Base-by-base conservation (phyloP, 2,113 vertebrate genomes). In the Equus quagga region DNA sequence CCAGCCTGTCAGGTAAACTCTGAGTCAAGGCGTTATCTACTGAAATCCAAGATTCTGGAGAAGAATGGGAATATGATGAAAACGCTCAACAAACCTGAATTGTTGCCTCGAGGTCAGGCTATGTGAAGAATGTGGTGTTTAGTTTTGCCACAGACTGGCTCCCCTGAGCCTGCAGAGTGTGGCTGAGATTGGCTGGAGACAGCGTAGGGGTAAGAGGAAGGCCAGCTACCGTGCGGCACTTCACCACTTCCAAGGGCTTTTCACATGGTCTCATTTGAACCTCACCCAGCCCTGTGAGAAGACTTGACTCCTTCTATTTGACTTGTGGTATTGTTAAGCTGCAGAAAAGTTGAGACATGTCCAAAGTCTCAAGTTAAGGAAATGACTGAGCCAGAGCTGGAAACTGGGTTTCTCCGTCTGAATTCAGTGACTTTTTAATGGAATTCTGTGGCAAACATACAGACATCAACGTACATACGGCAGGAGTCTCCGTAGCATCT, bases 31-130 rank as follows among this genome's bases (percentile, higher is more conserved):
- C 18, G 75, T 79, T 93, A 82, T 94, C 87, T 58, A 44, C 92
- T 86, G 65, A 96, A 97, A 94, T 80, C 36, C 79, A 86, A 81
- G 51, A 86, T 84, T 88, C 80, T 58, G 64, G 49, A 94, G 94
- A 94, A 94, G 46, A 56, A 89, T 8, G 28, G 17, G 41, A 60
- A 75, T 60, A n/a, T 56, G n/a, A 85, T 46, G 67, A 62, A 86
- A 92, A 97, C 67, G 4, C 67, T 96, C 67, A 49, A 44, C 23
- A 92, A 60, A 54, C 91, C 36, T 87, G 73, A 60, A 72, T 46
- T 41, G 13, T 49, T 93, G 64, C 54, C 69, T 67, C 2, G 0
- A 75, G 51, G 46, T n/a, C 46, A 36, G 84, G 36, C 46, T 60
- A 6, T 26, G 17, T 64, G 54, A 44, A 62, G n/a, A 62, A 49